phyloP scores from a whole-genome alignment of 2,888 invertebrate species.

The Drosophila stalkeri region DNA sequence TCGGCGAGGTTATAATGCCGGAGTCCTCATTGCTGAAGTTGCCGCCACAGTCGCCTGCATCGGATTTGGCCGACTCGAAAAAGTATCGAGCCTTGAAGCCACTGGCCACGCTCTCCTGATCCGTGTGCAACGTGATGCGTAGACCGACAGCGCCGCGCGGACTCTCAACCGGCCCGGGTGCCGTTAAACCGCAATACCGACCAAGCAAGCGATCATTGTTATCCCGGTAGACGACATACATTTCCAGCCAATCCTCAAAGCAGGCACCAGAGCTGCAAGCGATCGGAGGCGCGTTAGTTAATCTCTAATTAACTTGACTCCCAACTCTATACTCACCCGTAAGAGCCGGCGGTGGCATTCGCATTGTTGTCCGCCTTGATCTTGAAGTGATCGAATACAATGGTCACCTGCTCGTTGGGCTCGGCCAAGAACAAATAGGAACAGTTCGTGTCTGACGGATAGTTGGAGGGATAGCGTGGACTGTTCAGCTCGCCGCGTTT shows the following conservation, averaged over 20 bases:
- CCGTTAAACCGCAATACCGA: conserved; percentile 95
- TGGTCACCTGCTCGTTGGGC: conserved; percentile 94
- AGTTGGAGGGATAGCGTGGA: conserved; percentile 97
- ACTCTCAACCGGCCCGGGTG: conserved; percentile 98
- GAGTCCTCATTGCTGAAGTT: conserved; percentile 94
- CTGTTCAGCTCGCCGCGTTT: conserved; percentile 97
- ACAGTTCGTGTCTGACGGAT: conserved; percentile 97
- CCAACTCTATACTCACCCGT: conserved; percentile 87
- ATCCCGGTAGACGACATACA: conserved; percentile 95
- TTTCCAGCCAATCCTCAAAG: conserved; percentile 97
- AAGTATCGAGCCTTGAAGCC: conserved; percentile 98
- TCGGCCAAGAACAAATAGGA: conserved; percentile 95
- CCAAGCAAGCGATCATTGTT: conserved; percentile 93
- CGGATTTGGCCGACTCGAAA: conserved; percentile 94
- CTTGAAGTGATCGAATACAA: conserved; percentile 96
- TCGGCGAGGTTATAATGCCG: conserved; percentile 94
- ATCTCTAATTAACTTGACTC: no score
- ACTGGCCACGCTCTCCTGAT: conserved; percentile 94
- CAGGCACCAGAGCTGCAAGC: conserved; percentile 89
- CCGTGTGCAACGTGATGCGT: conserved; percentile 94
- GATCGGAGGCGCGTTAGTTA: no score
- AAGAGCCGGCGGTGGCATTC: conserved; percentile 91
- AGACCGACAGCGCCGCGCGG: conserved; percentile 94
- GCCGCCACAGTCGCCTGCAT: conserved; percentile 96
- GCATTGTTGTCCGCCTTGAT: conserved; percentile 91